Conservation (phyloP, 2,113 vertebrate genomes). For the Microtus oregoni region DNA sequence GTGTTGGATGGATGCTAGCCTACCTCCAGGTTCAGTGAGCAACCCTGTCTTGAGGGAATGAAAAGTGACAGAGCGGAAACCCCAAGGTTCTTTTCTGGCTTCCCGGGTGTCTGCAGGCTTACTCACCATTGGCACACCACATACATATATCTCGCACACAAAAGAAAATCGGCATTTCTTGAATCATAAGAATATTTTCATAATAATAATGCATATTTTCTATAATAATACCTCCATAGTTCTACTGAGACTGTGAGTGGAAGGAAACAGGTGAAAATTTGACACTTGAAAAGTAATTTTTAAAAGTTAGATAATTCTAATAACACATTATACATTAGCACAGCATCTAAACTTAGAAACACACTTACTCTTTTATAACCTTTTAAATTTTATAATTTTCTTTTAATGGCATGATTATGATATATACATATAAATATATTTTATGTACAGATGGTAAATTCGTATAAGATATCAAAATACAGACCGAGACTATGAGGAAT, state of each 20-base stretch:
- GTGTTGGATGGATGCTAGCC: not conserved
- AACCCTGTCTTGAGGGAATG: not conserved
- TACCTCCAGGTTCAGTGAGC: not conserved
- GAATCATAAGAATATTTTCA: not conserved
- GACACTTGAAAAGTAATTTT: not conserved
- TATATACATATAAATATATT: not conserved
- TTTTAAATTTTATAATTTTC: not conserved
- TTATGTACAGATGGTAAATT: not conserved
- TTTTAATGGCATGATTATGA: conserved; percentile 39
- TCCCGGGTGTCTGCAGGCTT: not conserved
- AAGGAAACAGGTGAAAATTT: conserved; percentile 18
- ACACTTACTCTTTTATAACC: not conserved
- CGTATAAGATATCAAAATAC: not conserved
- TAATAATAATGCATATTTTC: not conserved
- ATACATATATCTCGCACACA: not conserved
- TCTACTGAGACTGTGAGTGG: not conserved
- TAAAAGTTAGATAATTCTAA: conserved; percentile 4
- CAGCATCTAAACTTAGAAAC: conserved; percentile 42
- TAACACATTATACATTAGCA: not conserved
- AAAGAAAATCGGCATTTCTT: not conserved
- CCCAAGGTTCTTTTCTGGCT: not conserved
- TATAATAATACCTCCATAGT: not conserved
- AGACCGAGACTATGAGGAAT: not conserved
- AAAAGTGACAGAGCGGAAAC: not conserved
- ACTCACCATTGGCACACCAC: not conserved